Conservation (phyloP, 30 jellyfish, hydroid and myxozoan species). For the Aurelia sp. region DNA sequence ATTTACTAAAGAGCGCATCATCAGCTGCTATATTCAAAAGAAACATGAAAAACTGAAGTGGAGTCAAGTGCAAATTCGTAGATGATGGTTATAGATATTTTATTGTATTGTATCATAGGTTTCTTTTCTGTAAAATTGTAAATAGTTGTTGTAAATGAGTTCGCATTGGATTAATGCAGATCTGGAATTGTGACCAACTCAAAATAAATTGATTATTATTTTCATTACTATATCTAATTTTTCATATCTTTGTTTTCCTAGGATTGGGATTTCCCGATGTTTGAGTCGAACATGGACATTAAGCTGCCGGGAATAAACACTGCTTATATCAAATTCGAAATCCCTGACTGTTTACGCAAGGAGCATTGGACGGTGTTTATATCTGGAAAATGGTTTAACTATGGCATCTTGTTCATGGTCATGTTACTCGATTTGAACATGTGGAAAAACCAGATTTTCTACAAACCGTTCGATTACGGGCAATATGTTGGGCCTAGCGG, state of each 20-base stretch:
- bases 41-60: no score
- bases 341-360: constrained; percentile 77
- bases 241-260: not conserved
- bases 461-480: constrained; percentile 83
- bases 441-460: constrained; percentile 97
- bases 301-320: constrained; percentile 96
- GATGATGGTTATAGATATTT: no score
- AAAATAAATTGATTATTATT: no score
- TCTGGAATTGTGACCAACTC: no score
- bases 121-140: no score
- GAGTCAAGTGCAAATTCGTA: no score
- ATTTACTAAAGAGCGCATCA: no score
- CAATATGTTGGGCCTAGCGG: constrained; percentile 95
- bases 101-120: no score
- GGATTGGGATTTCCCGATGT: constrained; percentile 99
- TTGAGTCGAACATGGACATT: constrained; percentile 75
- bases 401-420: constrained; percentile 86
- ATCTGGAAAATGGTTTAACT: constrained; percentile 96
- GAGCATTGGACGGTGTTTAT: constrained; percentile 84
- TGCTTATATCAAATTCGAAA: constrained; percentile 75
- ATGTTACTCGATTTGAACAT: constrained; percentile 85
- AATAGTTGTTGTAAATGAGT: no score
- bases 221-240: no score
- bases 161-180: no score
- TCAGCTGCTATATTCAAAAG: no score